Base-by-base conservation (phyloP, 2,888 invertebrate genomes). In the Chironomus tentans region DNA sequence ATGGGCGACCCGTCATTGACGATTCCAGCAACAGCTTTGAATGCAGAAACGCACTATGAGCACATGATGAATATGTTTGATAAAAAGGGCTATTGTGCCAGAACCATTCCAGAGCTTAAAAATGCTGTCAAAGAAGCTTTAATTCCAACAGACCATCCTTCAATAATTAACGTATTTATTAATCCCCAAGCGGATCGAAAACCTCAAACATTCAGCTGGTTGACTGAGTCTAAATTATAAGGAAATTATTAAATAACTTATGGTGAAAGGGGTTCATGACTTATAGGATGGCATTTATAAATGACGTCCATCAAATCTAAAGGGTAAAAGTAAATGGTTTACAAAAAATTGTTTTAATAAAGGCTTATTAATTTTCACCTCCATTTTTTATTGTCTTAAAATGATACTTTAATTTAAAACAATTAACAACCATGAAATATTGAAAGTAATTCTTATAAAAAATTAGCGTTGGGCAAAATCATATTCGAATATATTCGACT, bases 141-240 rank as follows among this genome's bases (percentile, higher is more conserved):
- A 68, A 83, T 87, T 78, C 87, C 91, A 47, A 88, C 85, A 1
- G 91, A 93, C 83, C 88, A 88, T 77, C 95, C 97, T 0, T 91
- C 91, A 78, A 89, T 98, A 79, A 93, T 98, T 79, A 98, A 98
- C 82, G 91, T 97, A 24, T 88, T 94, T 80, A 98, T 98, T 76
- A 91, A 89, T 82, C 94, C 97, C 3, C 88, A 90, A 78, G 93
- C 97, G 13, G 94, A 92, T 82, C 89, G 97, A 78, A 97, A 97
- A 84, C 90, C 92, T 56, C 98, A 98, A 85, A 88, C 91, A 18
- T 96, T 95, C 83, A 91, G 88, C 81, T 97, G 97, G 97, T 86
- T 97, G 4, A 96, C 97, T 0, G 93, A 95, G 84, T 95, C 96
- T 5, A 97, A 97, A 84, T 85, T 95, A 80, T 94, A 87, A 88